A percentile compares a stretch with the other conserved stretches of the same genome.
These are phyloP conservation scores for Carettochelys insculpta DNA, from an alignment of 2,113 vertebrate species.

Conservation along the genomic window DNA sequence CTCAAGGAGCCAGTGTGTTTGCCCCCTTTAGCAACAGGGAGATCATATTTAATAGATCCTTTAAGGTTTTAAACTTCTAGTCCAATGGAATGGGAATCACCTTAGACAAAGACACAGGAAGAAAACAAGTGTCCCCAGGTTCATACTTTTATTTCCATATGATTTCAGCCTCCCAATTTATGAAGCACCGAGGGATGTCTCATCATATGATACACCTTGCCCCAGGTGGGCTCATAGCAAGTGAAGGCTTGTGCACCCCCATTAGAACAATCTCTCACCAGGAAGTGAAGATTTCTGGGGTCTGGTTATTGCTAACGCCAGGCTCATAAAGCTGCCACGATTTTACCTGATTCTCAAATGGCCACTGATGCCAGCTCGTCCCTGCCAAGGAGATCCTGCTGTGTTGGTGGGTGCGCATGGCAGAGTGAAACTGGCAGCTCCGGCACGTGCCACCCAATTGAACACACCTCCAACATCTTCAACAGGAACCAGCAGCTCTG, in stretches of 20 bases:
- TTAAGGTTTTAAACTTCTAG: neutral
- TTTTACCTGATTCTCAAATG: neutral
- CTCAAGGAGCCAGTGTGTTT: neutral
- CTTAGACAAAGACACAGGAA: neutral
- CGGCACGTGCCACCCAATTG: neutral
- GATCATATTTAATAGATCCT: neutral
- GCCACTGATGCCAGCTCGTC: neutral
- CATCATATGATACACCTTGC: neutral
- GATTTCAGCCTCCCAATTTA: neutral
- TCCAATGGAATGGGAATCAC: neutral
- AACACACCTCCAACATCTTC: neutral
- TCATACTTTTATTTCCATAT: neutral
- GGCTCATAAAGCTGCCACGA: neutral
- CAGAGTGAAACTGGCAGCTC: neutral
- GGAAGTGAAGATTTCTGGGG: neutral
- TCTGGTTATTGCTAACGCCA: neutral
- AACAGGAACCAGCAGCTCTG: neutral
- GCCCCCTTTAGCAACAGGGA: neutral
- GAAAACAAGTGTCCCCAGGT: neutral
- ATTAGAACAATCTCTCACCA: neutral
- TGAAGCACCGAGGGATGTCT: neutral
- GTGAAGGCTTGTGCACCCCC: neutral
- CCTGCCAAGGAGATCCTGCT: neutral
- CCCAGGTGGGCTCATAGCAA: neutral
- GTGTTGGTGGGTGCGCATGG: neutral